phyloP scores from a whole-genome alignment of 2,797 vertebrate genomes.

The Channa striata region DNA sequence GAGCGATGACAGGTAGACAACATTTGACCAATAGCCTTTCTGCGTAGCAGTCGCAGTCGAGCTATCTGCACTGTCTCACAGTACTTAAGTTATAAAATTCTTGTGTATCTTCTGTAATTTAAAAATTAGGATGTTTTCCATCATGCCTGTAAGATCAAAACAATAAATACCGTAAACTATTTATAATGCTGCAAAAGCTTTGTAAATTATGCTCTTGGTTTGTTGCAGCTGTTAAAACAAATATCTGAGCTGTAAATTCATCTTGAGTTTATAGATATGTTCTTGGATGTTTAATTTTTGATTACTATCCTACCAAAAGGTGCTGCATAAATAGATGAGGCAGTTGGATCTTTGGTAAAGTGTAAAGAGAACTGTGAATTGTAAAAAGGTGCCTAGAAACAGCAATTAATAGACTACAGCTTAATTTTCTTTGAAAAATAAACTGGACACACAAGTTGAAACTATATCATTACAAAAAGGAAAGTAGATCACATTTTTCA shows the following conservation, averaged over 20 bases:
- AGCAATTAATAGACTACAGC: constrained; percentile 34
- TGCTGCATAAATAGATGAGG: constrained; percentile 14
- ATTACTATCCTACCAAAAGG: constrained; percentile 35
- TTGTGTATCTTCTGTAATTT: background rate
- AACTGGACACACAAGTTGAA: no score
- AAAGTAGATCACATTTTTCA: constrained; percentile 1
- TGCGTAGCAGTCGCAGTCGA: background rate
- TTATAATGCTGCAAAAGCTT: background rate
- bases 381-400: constrained; percentile 23
- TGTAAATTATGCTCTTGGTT: constrained; percentile 33
- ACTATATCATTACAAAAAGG: no score
- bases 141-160: constrained; percentile 16
- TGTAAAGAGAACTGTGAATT: no score
- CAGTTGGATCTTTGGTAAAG: constrained; percentile 21
- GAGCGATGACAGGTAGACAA: constrained; percentile 49
- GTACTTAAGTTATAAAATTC: background rate
- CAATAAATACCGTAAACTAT: background rate
- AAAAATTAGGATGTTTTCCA: constrained; percentile 5
- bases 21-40: constrained; percentile 47
- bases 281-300: constrained; percentile 27
- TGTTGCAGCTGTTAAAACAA: constrained; percentile 5
- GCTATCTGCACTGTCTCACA: background rate
- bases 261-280: constrained; percentile 6
- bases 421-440: no score
- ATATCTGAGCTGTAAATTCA: constrained; percentile 32